phyloP scores from a whole-genome alignment of 2,888 invertebrate species.

The Odontocerum albicorne region DNA sequence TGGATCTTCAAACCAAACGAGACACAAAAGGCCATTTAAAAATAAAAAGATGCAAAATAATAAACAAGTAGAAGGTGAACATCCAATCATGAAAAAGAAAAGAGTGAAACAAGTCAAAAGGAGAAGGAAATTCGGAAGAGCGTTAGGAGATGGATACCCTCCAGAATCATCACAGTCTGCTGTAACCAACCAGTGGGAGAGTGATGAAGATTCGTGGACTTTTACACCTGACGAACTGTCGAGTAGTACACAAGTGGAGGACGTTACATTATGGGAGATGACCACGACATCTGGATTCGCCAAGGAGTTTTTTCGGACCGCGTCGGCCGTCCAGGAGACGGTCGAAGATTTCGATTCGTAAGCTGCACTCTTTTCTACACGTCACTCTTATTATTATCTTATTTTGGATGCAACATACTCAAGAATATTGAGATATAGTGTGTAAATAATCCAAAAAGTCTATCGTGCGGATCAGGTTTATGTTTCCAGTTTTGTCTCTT shows the following conservation, averaged over 20 bases:
- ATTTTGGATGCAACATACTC: slow-evolving; percentile 35
- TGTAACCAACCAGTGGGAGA: slow-evolving; percentile 50
- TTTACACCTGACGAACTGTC: slow-evolving; percentile 54
- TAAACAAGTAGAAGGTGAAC: slow-evolving; percentile 38
- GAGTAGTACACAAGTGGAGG: slow-evolving; percentile 47
- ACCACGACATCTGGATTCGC: slow-evolving; percentile 38
- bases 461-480: too few species aligned
- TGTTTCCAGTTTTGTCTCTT: slow-evolving; percentile 1
- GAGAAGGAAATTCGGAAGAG: slow-evolving; percentile 45
- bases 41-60: slow-evolving; percentile 38
- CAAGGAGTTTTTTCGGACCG: slow-evolving; percentile 60
- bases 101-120: slow-evolving; percentile 26
- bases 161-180: slow-evolving; percentile 45
- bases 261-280: slow-evolving; percentile 47
- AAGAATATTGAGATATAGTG: slow-evolving; percentile 12
- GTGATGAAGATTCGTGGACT: slow-evolving; percentile 51
- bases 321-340: slow-evolving; percentile 57
- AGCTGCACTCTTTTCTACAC: slow-evolving; percentile 42
- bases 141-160: slow-evolving; percentile 49
- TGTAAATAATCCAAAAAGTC: too few species aligned
- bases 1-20: slow-evolving; percentile 16
- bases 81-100: slow-evolving; percentile 33
- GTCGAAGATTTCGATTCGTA: slow-evolving; percentile 55
- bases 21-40: slow-evolving; percentile 37
- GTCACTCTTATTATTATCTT: slow-evolving; percentile 34